Conservation (phyloP, 2,888 invertebrate genomes). For the Nomada flava region DNA sequence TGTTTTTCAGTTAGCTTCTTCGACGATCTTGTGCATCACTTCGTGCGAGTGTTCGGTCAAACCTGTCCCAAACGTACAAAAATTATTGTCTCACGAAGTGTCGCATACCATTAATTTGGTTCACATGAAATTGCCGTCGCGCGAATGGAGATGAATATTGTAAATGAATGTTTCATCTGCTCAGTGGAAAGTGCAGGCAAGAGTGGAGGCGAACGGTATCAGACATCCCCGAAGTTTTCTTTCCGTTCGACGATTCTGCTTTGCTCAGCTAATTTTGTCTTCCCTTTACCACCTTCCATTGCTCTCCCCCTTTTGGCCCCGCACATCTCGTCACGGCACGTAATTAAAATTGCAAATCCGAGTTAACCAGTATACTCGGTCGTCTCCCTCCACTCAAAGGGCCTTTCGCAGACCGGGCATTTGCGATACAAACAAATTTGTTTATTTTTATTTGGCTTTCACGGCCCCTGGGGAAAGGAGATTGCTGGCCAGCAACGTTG, state of each 20-base stretch:
- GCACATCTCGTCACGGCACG: slow-evolving; percentile 63
- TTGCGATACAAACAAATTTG: slow-evolving; percentile 82
- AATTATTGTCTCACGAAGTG: no score
- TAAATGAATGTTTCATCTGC: not conserved
- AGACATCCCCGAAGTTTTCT: slow-evolving; percentile 48
- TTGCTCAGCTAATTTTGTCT: slow-evolving; percentile 59
- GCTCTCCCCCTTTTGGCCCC: slow-evolving; percentile 35
- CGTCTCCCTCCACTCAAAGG: slow-evolving; percentile 75
- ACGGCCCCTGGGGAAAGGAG: slow-evolving; percentile 64
- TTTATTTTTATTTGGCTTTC: slow-evolving; percentile 81
- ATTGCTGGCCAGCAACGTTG: slow-evolving; percentile 61
- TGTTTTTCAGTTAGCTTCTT: no score
- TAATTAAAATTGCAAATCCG: slow-evolving; percentile 82
- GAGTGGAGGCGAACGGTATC: slow-evolving; percentile 11
- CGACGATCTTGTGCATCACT: no score
- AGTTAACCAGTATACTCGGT: slow-evolving; percentile 77
- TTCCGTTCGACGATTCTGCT: slow-evolving; percentile 60
- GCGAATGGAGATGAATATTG: not conserved
- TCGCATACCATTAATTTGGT: no score
- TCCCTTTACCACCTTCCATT: slow-evolving; percentile 32
- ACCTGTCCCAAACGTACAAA: no score
- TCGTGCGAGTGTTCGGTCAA: no score
- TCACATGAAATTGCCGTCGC: no score
- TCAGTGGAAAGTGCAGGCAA: not conserved
- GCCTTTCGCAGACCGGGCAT: slow-evolving; percentile 72